phyloP scores from a whole-genome alignment of 2,113 vertebrate genomes.

The Myiopsitta monachus region DNA sequence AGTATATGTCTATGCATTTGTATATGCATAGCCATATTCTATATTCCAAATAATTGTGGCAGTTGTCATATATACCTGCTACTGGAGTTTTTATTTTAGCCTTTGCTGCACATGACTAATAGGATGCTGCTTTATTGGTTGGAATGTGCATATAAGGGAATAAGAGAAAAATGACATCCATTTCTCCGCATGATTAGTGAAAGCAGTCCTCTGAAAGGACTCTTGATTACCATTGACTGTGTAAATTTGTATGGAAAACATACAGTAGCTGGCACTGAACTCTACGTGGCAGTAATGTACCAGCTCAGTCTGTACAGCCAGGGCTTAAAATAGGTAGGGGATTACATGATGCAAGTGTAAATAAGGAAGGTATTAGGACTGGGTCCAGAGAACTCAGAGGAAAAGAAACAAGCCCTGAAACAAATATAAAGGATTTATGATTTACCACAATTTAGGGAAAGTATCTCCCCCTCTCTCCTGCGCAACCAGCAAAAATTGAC shows the following conservation, averaged over 20 bases:
- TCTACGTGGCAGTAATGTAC: slow-evolving; percentile 21
- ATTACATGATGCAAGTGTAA: slow-evolving; percentile 10
- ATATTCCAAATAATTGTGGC: neutral
- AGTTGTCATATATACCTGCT: neutral
- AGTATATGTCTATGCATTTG: neutral
- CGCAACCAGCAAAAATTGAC: neutral
- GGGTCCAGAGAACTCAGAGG: neutral
- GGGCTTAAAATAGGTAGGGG: slow-evolving; percentile 12
- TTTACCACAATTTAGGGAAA: neutral
- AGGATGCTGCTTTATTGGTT: neutral
- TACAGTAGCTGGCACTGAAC: slow-evolving; percentile 40
- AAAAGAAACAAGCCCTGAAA: slow-evolving; percentile 1
- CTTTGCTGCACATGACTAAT: neutral
- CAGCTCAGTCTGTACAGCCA: neutral
- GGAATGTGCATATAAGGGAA: neutral
- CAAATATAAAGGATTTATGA: neutral
- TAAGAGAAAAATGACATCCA: neutral
- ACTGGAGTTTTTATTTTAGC: neutral
- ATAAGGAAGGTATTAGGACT: neutral
- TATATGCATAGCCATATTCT: neutral
- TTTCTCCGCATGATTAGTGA: neutral
- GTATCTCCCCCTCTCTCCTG: neutral
- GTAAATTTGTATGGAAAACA: neutral
- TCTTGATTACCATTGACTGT: neutral
- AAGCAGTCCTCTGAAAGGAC: neutral